These are phyloP conservation scores for Paracyprichromis sp. DNA, from an alignment of 2,113 vertebrate species.

Conservation along the genomic window DNA sequence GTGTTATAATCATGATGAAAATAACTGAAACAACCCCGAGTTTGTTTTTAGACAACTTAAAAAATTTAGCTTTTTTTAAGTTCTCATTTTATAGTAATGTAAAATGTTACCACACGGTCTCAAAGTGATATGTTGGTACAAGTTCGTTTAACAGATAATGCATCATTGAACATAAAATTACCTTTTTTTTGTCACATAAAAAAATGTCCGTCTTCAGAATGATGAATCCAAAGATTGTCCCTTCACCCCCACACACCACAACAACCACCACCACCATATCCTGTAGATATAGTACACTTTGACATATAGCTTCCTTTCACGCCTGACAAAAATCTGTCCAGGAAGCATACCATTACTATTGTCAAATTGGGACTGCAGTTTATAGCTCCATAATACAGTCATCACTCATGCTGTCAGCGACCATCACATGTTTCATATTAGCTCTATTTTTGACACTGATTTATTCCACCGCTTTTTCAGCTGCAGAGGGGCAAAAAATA, in stretches of 20 bases:
- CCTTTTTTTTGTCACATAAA: not conserved
- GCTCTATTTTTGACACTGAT: slow-evolving; percentile 48
- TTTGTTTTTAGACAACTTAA: not conserved
- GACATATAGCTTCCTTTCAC: slow-evolving; percentile 29
- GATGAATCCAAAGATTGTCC: not conserved
- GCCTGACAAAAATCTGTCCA: slow-evolving; percentile 39
- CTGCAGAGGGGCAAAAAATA: not conserved
- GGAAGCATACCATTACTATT: slow-evolving; percentile 45
- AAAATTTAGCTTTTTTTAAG: not conserved
- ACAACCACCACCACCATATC: not conserved
- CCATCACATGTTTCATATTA: slow-evolving; percentile 52
- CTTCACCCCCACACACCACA: not conserved
- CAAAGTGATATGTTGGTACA: not conserved
- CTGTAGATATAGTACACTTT: not conserved
- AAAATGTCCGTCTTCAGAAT: not conserved
- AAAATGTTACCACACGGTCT: not conserved
- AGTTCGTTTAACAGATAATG: not conserved
- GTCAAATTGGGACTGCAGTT: slow-evolving; percentile 54
- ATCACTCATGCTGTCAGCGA: slow-evolving; percentile 60
- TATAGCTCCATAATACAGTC: slow-evolving; percentile 64
- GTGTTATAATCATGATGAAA: not conserved
- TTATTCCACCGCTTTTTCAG: slow-evolving; percentile 27
- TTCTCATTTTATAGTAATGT: not conserved
- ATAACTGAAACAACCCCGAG: not conserved
- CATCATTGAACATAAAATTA: not conserved